Conservation (phyloP, 2,113 vertebrate species). For the Rhinichthys klamathensis region DNA sequence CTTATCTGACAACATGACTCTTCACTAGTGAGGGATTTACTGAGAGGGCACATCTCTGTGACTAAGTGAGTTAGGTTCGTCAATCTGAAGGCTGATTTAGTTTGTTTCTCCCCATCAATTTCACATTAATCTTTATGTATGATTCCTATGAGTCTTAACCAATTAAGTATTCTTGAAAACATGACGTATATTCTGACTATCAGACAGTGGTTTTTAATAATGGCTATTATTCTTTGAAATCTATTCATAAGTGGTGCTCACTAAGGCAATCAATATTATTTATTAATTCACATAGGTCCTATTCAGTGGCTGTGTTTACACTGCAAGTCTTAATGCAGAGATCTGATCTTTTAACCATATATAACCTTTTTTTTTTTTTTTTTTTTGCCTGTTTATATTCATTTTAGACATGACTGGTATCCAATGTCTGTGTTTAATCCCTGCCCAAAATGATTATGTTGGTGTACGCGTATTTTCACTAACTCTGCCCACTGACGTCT, state of each 20-base stretch:
- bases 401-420: no score
- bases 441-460: no score
- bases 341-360: no score
- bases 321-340: no score
- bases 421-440: no score
- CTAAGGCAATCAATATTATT: background rate
- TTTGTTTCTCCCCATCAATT: background rate
- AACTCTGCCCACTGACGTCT: no score
- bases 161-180: background rate
- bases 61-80: slow-evolving; percentile 18
- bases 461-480: no score
- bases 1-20: slow-evolving; percentile 43
- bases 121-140: background rate
- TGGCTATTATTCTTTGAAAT: background rate
- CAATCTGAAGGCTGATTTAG: background rate
- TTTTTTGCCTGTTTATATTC: no score
- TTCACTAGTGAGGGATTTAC: slow-evolving; percentile 15
- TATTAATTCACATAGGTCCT: background rate
- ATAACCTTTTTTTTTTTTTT: accelerated
- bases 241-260: background rate
- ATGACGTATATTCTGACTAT: background rate
- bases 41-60: background rate
- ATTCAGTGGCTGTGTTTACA: background rate
- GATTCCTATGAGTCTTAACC: background rate
- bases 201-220: background rate